Evolutionary conservation across 1,140 invertebrate genomes (phyloP), one percentile per base, ranked within the genome.

Genomic region (Trichonephila clavata): DNA sequence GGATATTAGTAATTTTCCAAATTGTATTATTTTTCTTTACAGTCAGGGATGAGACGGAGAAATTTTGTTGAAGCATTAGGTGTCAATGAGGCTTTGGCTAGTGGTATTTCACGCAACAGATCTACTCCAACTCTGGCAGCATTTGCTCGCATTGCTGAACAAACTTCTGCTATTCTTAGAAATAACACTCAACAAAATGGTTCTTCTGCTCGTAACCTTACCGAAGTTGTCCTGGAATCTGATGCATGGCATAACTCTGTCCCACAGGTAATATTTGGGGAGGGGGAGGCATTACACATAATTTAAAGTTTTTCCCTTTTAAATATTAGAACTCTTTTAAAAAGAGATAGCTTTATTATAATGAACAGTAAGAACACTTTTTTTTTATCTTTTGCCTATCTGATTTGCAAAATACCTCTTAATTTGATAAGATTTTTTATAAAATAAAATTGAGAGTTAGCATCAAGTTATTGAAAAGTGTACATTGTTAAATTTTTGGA

Each of bases 201-300:
- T 57, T 63, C n/a, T 13, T 8, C 16, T 27, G 21, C 43, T 39
- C 60, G 24, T 39, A 84, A 39, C 18, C 4, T 90, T 14, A 63
- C 59, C 61, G 95, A 95, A 91, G 96, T 97, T 24, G 95, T 96
- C 10, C 94, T 96, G 32, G 96, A 96, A 50, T 96, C 96, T 7
- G 96, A 97, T 94, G 94, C 95, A 0, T 97, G 97, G 97, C 97
- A 97, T 95, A 95, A 94, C 92, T 95, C 96, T 94, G 96, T 97
- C 57, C 96, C 96, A 27, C 95, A 16, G 2, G 71, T 77, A 71
- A 71, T n/a, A 27, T 71, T 71, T 71, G 32, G n/a, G n/a, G n/a
- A 32, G 32, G 60, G 1, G 20, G 32, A 3, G 32, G 32, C 32
- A 39, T 39, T 39, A 39, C 2, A 39, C 4, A 3, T 39, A 39